These are phyloP conservation scores for Mamestra configurata DNA, from an alignment of 1,140 invertebrate genomes.

Conservation along the genomic window DNA sequence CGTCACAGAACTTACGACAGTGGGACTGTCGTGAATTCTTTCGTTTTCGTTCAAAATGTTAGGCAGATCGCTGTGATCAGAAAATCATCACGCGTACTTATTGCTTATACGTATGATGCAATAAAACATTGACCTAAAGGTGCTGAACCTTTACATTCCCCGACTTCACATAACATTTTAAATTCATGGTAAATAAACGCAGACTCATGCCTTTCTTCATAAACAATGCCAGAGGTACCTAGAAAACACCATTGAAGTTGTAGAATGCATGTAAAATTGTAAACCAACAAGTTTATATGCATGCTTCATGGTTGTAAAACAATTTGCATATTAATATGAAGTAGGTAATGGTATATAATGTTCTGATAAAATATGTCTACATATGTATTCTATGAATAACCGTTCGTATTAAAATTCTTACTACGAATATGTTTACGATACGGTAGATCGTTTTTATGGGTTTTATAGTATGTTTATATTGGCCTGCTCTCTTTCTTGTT, in stretches of 20 bases:
- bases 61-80: no score
- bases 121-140: background rate
- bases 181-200: background rate
- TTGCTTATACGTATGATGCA: background rate
- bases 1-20: no score
- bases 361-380: background rate
- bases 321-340: conserved; percentile 3
- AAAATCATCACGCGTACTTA: no score
- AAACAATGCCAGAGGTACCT: background rate
- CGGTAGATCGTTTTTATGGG: no score
- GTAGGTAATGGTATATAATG: background rate
- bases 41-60: no score
- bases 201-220: background rate
- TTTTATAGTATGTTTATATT: no score
- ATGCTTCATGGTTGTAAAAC: background rate
- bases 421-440: no score
- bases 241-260: background rate
- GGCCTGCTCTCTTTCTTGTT: no score
- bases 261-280: background rate
- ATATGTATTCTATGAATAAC: background rate
- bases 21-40: no score
- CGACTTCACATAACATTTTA: background rate
- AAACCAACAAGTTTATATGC: background rate
- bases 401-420: background rate
- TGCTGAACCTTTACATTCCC: background rate